A percentile compares a stretch with the other conserved stretches of the same genome.
These are phyloP conservation scores for Lasioglossum lativentre DNA, from an alignment of 2,888 invertebrate species.

Conservation along the genomic window DNA sequence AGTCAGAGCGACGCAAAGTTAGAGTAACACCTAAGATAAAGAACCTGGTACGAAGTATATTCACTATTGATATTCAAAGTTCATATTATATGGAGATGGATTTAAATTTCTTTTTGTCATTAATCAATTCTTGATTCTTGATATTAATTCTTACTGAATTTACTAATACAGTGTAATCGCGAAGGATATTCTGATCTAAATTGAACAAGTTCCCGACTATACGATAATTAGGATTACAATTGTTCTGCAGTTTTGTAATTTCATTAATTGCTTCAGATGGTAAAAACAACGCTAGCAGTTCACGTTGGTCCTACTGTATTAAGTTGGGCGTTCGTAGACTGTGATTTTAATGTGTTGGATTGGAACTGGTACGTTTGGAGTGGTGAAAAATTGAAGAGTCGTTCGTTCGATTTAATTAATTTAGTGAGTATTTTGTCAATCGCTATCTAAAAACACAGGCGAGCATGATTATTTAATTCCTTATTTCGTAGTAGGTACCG, in stretches of 20 bases:
- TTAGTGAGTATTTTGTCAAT: constrained; percentile 16
- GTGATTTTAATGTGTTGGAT: constrained; percentile 23
- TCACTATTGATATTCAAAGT: neutral
- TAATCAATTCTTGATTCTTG: neutral
- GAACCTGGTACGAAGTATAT: neutral
- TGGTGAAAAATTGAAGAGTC: rapidly evolving
- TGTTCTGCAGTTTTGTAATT: constrained; percentile 11
- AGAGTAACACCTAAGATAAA: neutral
- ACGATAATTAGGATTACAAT: neutral
- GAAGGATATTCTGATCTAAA: too few relatives aligned
- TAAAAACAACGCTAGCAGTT: constrained; percentile 41
- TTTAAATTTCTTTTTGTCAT: neutral
- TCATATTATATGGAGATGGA: neutral
- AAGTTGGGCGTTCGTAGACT: constrained; percentile 47
- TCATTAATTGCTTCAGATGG: constrained; percentile 16
- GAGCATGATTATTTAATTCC: neutral
- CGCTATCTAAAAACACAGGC: neutral
- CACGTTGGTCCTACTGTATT: constrained; percentile 42
- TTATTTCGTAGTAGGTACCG: constrained; percentile 26
- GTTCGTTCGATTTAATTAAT: neutral
- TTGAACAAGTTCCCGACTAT: neutral
- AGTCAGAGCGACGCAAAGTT: neutral
- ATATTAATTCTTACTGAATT: neutral
- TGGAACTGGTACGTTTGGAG: constrained; percentile 18
- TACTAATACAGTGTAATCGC: neutral